Evolutionary conservation across 2,113 vertebrate species (phyloP), one percentile per base, ranked within the genome.

Genomic region (Rhinoptilus africanus): DNA sequence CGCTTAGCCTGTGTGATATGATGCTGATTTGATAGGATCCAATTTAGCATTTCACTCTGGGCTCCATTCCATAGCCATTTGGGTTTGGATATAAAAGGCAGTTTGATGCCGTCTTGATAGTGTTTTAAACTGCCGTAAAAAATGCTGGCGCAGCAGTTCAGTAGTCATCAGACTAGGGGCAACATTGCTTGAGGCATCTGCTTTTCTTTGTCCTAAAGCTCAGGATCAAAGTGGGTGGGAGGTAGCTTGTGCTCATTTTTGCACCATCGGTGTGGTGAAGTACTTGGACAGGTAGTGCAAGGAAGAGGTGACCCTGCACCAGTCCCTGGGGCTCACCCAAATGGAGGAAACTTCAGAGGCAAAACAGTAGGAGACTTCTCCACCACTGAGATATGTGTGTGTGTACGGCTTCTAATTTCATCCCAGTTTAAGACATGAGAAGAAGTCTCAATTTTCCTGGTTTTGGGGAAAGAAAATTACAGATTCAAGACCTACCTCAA

Each of bases 11-110:
- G 93, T 81, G 96, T 87, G 84, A 97, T 97, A 96, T 95, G 98
- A 97, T 85, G 96, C 95, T 96, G 98, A 97, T 97, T 98, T 98
- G 98, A 97, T 98, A 94, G 98, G 97, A 97, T 98, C 97, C 98
- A 97, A 98, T 98, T 98, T 97, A 98, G 96, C 94, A 92, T 97
- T 97, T 92, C 95, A 96, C 97, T 98, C 97, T 90, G 98, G 98
- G 98, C 98, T 97, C 96, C 76, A 77, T 97, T 98, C 98, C 98
- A 98, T 59, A 88, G 88, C 97, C 97, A 94, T 98, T 98, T 97
- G 96, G 97, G 95, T 97, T 97, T 94, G 96, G 96, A 97, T 92
- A 94, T 94, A 87, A 98, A 93, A 98, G 96, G 96, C 96, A 93
- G 97, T 97, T 96, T 97, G 98, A 98, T 96, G 97, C 95, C 27